Base-by-base conservation (phyloP, 2,113 vertebrate species). In the Genyomyrus donnyi region DNA sequence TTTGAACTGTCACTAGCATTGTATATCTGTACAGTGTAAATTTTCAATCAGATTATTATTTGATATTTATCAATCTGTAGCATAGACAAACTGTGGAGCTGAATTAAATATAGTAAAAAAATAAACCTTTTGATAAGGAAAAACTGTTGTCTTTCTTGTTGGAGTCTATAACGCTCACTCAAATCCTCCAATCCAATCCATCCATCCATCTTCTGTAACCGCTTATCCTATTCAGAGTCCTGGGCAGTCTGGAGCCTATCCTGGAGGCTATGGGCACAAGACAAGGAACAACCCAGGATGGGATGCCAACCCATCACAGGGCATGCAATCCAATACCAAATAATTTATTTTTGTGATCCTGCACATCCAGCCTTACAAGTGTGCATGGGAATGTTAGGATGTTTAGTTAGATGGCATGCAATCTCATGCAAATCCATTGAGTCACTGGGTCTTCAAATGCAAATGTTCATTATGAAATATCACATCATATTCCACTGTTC, bases 1-100 rank as follows among this genome's bases (percentile, higher is more conserved):
- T 50, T 88, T 91, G 45, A 77, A 49, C 49, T 80, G 90, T 90
- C 52, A 66, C 45, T 35, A 50, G 50, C 66, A 48, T 89, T 83
- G 90, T 90, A 84, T 90, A 89, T 77, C 89, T 91, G 90, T 91
- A 91, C 90, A 91, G 90, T 91, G 90, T 91, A 91, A 89, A 91
- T 90, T 90, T 90, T 87, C 48, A 48, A 77, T 50, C 58, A 91
- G 66, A 91, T 89, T 56, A 89, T 91, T 49, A 52, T 87, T 87
- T 91, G 84, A 89, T 89, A 91, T 87, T 89, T 80, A 88, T 89
- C 66, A 80, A 86, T 74, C 80, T 87, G 83, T 89, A 89, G 88
- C 85, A 88, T 87, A 77, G 62, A 87, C 35, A n/a, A 52, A 89
- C 50, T 89, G 89, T 90, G 85, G 85, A 87, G 56, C 89, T 56